Percentiles rank a stretch among this genome's conserved stretches.
Conservation (phyloP, 92 coral and sea anemone genomes). For the Phenganax subtilis region DNA sequence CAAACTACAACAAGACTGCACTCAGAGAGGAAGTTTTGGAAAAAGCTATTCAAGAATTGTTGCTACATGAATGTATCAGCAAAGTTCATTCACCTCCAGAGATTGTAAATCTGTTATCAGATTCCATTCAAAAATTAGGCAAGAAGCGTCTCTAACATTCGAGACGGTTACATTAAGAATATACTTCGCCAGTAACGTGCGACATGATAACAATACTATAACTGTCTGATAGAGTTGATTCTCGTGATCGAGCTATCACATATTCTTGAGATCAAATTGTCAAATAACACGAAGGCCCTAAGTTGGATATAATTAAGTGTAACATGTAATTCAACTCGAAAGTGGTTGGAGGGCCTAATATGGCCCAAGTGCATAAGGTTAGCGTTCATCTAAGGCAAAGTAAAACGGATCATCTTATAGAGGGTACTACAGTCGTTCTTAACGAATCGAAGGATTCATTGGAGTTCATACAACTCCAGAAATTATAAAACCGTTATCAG, state of each 20-base stretch:
- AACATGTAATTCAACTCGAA: too few species aligned
- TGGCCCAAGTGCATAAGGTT: too few species aligned
- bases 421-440: too few species aligned
- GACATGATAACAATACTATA: conserved; percentile 28
- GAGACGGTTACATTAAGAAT: conserved; percentile 28
- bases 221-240: too few species aligned
- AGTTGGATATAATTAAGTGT: too few species aligned
- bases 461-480: conserved; percentile 10
- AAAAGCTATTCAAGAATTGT: conserved; percentile 13
- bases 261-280: conserved; percentile 44
- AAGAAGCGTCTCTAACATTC: conserved; percentile 32
- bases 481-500: conserved; percentile 13
- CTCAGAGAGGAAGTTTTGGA: conserved; percentile 21
- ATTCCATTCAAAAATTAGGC: conserved; percentile 25
- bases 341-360: too few species aligned
- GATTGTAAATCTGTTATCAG: neutral
- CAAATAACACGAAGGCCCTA: too few species aligned
- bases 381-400: too few species aligned
- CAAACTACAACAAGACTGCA: conserved; percentile 15
- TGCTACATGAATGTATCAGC: conserved; percentile 2
- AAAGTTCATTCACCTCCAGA: neutral
- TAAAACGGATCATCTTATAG: too few species aligned
- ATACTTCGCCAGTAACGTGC: conserved; percentile 15
- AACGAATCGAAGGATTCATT: too few species aligned
- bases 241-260: conserved; percentile 28